Percentiles rank a stretch among this genome's conserved stretches.
These are phyloP conservation scores for Pangasianodon hypophthalmus DNA, from an alignment of 2,113 vertebrate genomes.

Conservation along the genomic window DNA sequence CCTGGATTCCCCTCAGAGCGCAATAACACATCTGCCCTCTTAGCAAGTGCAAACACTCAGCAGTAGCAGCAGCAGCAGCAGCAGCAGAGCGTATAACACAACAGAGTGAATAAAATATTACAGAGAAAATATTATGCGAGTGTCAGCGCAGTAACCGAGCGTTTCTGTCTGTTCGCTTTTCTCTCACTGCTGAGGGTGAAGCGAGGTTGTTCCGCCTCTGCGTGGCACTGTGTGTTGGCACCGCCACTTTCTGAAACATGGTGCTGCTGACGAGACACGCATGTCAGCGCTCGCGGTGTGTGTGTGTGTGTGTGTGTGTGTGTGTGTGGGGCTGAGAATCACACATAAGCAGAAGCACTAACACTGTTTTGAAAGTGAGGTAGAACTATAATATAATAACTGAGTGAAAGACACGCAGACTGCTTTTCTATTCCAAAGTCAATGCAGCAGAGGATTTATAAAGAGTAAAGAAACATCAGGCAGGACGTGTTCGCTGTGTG, in stretches of 20 bases:
- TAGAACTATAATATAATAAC: background rate
- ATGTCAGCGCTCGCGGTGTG: background rate
- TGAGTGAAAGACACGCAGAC: background rate
- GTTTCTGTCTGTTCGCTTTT: background rate
- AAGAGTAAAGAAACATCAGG: background rate
- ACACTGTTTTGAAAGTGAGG: too few species aligned
- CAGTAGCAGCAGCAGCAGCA: too few species aligned
- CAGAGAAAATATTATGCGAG: too few species aligned
- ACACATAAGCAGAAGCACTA: background rate
- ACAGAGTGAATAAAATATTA: too few species aligned
- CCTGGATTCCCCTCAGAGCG: background rate
- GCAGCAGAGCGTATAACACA: too few species aligned
- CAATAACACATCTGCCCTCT: too few species aligned
- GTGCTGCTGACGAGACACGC: background rate
- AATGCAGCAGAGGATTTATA: background rate
- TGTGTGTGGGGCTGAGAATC: too few species aligned
- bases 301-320: too few species aligned
- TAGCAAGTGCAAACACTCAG: too few species aligned
- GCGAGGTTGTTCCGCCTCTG: too few species aligned
- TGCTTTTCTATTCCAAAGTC: background rate
- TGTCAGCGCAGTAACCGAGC: too few species aligned
- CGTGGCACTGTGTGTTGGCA: background rate
- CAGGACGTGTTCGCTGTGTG: background rate
- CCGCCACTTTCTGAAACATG: too few species aligned
- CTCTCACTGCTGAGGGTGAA: background rate